phyloP scores from a whole-genome alignment of 2,113 vertebrate genomes.

The Aramus guarauna region DNA sequence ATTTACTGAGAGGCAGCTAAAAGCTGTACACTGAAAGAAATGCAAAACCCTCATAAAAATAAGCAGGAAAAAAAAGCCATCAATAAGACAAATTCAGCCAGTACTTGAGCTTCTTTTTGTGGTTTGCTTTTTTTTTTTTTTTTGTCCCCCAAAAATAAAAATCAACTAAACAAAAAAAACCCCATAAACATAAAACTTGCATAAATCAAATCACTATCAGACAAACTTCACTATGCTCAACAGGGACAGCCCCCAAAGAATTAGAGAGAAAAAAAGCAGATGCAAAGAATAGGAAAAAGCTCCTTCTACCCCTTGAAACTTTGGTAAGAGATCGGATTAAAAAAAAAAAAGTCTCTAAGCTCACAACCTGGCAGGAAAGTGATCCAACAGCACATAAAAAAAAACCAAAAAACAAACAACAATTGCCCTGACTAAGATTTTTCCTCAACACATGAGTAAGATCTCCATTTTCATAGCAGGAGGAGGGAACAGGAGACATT shows the following conservation, averaged over 20 bases:
- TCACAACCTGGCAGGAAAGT: rapidly evolving
- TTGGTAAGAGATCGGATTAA: background rate
- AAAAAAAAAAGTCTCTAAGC: background rate
- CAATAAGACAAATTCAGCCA: background rate
- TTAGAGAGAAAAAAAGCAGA: background rate
- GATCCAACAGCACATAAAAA: background rate
- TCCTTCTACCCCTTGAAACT: background rate
- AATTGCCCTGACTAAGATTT: background rate
- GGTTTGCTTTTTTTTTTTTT: background rate
- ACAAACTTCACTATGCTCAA: background rate
- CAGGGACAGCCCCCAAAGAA: background rate
- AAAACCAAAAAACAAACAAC: background rate
- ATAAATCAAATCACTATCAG: background rate
- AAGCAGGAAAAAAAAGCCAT: background rate
- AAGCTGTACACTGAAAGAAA: background rate
- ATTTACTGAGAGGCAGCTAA: background rate
- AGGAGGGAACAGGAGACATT: background rate
- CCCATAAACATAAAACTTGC: background rate
- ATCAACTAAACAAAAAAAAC: background rate
- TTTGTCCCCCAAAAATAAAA: background rate
- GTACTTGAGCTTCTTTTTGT: background rate
- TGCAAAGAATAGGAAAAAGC: background rate
- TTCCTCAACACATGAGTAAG: background rate
- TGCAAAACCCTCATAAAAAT: background rate
- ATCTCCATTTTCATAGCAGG: background rate